phyloP scores from a whole-genome alignment of 2,113 vertebrate genomes.

The Pollachius pollachius region DNA sequence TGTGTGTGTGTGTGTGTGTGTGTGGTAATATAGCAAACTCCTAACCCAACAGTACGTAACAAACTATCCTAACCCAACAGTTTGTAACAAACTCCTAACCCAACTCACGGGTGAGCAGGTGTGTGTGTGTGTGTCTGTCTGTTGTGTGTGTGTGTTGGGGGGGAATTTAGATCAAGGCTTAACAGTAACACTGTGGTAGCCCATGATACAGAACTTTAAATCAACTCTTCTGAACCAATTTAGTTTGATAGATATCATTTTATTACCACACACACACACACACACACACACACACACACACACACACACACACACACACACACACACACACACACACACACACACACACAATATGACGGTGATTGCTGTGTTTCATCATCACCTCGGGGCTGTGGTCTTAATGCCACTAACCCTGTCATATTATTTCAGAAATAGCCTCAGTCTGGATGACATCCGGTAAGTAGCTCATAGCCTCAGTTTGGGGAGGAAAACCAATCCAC shows the following conservation, averaged over 20 bases:
- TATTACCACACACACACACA: too few species aligned
- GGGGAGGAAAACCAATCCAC: constrained; percentile 59
- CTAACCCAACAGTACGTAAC: too few species aligned
- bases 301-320: too few species aligned
- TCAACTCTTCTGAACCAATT: too few species aligned
- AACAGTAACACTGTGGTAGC: too few species aligned
- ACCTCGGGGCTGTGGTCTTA: constrained; percentile 55
- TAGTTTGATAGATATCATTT: too few species aligned
- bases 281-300: too few species aligned
- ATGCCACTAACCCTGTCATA: constrained; percentile 82
- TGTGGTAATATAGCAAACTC: not conserved
- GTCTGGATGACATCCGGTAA: constrained; percentile 99
- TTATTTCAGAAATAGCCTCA: constrained; percentile 98
- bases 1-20: constrained; percentile 13
- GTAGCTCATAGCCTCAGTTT: constrained; percentile 82
- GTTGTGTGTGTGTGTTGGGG: constrained; percentile 16
- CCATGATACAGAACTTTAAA: too few species aligned
- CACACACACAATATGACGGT: not conserved
- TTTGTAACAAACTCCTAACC: too few species aligned
- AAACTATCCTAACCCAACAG: too few species aligned
- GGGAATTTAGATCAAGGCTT: too few species aligned
- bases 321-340: not conserved
- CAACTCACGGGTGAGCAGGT: not conserved
- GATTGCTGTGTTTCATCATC: constrained; percentile 22
- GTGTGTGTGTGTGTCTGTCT: not conserved